Conservation (phyloP, 2,113 vertebrate genomes). For the Paracanthobrama guichenoti region DNA sequence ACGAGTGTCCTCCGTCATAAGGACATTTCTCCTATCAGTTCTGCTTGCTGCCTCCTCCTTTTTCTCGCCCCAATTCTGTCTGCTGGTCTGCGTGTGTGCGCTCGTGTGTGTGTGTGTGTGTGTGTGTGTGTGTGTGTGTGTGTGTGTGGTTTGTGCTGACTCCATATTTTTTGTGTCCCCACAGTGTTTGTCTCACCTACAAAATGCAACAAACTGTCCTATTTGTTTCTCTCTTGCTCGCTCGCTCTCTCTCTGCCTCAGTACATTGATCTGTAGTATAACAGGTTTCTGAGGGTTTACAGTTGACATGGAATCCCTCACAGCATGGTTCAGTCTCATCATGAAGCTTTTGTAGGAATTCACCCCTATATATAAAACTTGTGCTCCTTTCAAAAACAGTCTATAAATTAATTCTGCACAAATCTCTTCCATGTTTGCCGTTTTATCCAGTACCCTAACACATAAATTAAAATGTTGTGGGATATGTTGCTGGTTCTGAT, state of each 20-base stretch:
- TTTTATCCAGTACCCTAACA: neutral
- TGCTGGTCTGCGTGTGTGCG: neutral
- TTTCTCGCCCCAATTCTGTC: constrained; percentile 43
- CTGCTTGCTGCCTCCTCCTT: constrained; percentile 20
- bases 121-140: constrained; percentile 16
- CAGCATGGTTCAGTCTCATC: neutral
- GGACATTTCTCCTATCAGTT: constrained; percentile 8
- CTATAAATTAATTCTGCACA: neutral
- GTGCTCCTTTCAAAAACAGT: neutral
- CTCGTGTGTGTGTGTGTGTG: constrained; percentile 20
- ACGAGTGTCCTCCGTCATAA: neutral
- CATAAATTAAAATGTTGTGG: neutral
- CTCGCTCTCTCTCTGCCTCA: constrained; percentile 21
- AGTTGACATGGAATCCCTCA: constrained; percentile 23
- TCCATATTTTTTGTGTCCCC: constrained; percentile 43
- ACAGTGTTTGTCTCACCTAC: constrained; percentile 52
- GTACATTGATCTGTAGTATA: constrained; percentile 12
- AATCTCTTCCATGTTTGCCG: neutral
- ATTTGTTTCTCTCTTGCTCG: constrained; percentile 20
- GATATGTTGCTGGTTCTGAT: neutral
- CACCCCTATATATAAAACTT: neutral
- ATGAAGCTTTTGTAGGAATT: neutral
- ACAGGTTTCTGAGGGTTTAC: constrained; percentile 9
- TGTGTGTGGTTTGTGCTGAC: constrained; percentile 50
- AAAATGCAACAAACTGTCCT: constrained; percentile 39